phyloP scores from a whole-genome alignment of 2,113 vertebrate species.

The Anhinga rufa region DNA sequence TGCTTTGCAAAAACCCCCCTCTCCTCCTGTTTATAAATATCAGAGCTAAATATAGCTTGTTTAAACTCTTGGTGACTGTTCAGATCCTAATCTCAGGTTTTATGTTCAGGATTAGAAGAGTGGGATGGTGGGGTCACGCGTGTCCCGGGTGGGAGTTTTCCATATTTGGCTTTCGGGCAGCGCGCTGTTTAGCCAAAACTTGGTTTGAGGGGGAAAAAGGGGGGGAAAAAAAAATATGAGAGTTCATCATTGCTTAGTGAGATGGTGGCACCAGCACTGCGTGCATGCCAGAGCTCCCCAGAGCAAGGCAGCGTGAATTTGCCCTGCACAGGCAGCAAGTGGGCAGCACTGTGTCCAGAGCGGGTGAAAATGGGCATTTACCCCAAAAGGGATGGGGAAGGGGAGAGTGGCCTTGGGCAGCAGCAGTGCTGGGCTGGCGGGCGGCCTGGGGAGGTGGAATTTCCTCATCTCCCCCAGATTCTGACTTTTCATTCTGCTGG shows the following conservation, averaged over 20 bases:
- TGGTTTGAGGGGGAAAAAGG: not conserved
- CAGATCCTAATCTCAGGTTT: slow-evolving; percentile 46
- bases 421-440: not conserved
- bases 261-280: not conserved
- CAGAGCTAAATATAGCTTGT: slow-evolving; percentile 45
- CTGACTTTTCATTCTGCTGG: not conserved
- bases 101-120: not conserved
- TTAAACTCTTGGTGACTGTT: slow-evolving; percentile 43
- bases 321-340: not conserved
- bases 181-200: not conserved
- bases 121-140: not conserved
- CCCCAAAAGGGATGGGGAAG: not conserved
- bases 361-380: fast-evolving
- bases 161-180: slow-evolving; percentile 11
- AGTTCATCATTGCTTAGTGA: not conserved
- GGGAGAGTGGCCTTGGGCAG: not conserved
- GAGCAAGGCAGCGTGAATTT: not conserved
- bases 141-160: not conserved
- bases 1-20: not conserved
- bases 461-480: not conserved
- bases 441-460: not conserved
- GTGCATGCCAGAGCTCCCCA: not conserved
- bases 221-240: not conserved
- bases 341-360: not conserved
- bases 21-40: slow-evolving; percentile 46